phyloP scores from a whole-genome alignment of 2,113 vertebrate species.

The Chaetorhynchus papuensis region DNA sequence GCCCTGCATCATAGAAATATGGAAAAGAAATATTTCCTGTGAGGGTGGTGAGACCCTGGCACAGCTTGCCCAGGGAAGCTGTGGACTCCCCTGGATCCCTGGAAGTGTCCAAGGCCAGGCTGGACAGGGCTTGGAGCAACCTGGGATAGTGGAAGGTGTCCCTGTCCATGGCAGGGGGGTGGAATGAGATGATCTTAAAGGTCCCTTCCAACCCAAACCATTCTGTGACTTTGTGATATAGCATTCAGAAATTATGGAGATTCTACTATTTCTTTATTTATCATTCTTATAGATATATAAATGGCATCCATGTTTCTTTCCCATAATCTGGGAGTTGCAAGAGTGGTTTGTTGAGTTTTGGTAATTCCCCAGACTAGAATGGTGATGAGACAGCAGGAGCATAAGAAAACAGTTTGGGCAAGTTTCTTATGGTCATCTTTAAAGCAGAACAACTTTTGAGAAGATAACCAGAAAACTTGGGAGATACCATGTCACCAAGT shows the following conservation, averaged over 20 bases:
- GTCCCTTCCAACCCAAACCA: not conserved
- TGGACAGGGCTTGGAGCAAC: rapidly evolving
- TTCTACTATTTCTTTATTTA: not conserved
- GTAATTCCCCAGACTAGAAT: not conserved
- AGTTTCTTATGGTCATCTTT: not conserved
- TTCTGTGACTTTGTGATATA: not conserved
- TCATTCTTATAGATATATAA: not conserved
- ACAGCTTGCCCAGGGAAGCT: not conserved
- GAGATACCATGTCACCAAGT: not conserved
- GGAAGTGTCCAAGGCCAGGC: not conserved
- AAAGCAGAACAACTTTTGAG: not conserved
- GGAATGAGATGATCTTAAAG: not conserved
- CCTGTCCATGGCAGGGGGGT: rapidly evolving
- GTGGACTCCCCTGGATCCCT: not conserved
- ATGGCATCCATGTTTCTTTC: not conserved
- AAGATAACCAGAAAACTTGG: not conserved
- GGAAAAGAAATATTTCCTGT: not conserved
- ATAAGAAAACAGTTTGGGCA: not conserved
- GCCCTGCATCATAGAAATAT: not conserved
- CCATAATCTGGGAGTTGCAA: not conserved
- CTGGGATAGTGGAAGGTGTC: not conserved
- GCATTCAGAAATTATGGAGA: not conserved
- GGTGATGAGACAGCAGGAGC: not conserved
- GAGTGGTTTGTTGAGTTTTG: not conserved
- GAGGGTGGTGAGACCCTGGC: rapidly evolving